Conservation (phyloP, 2,113 vertebrate genomes). For the Scatophagus argus region DNA sequence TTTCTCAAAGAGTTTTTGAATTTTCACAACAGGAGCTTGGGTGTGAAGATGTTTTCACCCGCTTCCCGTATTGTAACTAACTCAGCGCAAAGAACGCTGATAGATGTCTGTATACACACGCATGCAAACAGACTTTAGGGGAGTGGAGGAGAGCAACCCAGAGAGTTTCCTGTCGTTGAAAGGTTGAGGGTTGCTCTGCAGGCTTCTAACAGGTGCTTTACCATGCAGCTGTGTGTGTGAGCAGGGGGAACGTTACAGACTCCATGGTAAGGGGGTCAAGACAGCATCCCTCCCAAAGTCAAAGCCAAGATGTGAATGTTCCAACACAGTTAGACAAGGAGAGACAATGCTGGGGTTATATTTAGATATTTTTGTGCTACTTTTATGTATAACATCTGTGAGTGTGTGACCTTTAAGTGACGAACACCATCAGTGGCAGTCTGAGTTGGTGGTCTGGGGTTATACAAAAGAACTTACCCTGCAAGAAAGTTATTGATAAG, state of each 20-base stretch:
- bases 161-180: constrained; percentile 85
- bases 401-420: constrained; percentile 40
- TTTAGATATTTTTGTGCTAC: constrained; percentile 12
- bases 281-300: constrained; percentile 61
- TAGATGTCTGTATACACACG: constrained; percentile 25
- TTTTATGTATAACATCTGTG: constrained; percentile 14
- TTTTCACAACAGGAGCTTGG: constrained; percentile 18
- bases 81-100: neutral
- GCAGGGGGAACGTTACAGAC: constrained; percentile 61
- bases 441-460: neutral
- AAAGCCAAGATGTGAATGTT: constrained; percentile 48
- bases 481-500: neutral
- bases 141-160: constrained; percentile 60
- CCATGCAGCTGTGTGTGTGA: constrained; percentile 73
- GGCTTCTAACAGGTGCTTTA: constrained; percentile 77
- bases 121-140: constrained; percentile 20
- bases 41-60: constrained; percentile 68
- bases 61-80: constrained; percentile 54
- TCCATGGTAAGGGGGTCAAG: constrained; percentile 74
- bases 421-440: neutral
- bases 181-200: constrained; percentile 75
- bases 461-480: neutral
- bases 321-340: constrained; percentile 56
- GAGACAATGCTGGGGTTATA: constrained; percentile 9
- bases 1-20: neutral